Evolutionary conservation across 2,888 invertebrate species (phyloP).

Genomic region (Synergus gifuensis): DNA sequence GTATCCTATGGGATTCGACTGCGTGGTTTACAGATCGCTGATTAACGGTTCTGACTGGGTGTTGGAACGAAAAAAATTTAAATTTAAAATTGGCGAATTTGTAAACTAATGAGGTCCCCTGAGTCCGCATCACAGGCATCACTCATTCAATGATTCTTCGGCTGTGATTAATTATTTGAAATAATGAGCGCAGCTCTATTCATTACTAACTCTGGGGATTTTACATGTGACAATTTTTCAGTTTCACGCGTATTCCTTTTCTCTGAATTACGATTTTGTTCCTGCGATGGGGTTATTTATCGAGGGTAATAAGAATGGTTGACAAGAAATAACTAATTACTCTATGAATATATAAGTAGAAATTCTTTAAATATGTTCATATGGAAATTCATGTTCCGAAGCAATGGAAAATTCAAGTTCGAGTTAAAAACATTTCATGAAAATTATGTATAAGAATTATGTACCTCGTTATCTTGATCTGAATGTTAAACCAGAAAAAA

Average conservation of each 20-base stretch:
- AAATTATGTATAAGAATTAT: no score
- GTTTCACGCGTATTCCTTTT: background rate
- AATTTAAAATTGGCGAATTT: slow-evolving; percentile 32
- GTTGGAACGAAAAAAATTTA: slow-evolving; percentile 49
- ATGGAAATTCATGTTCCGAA: no score
- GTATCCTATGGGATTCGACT: slow-evolving; percentile 48
- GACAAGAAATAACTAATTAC: background rate
- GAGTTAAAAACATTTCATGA: no score
- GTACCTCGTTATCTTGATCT: no score
- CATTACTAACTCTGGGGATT: background rate
- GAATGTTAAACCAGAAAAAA: no score
- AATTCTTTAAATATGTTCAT: no score
- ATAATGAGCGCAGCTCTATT: slow-evolving; percentile 17
- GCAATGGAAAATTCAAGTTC: no score
- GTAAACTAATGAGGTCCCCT: background rate
- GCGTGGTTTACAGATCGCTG: slow-evolving; percentile 50
- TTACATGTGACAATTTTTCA: background rate
- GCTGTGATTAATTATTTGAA: slow-evolving; percentile 21
- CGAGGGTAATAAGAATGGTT: background rate
- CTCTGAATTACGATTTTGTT: background rate
- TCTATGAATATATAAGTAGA: background rate
- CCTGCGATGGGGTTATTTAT: background rate
- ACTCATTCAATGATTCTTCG: slow-evolving; percentile 4
- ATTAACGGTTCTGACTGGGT: slow-evolving; percentile 56
- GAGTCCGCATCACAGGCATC: slow-evolving; percentile 7